Evolutionary conservation across 2,113 vertebrate species (phyloP).

Genomic region (Echinops telfairi): DNA sequence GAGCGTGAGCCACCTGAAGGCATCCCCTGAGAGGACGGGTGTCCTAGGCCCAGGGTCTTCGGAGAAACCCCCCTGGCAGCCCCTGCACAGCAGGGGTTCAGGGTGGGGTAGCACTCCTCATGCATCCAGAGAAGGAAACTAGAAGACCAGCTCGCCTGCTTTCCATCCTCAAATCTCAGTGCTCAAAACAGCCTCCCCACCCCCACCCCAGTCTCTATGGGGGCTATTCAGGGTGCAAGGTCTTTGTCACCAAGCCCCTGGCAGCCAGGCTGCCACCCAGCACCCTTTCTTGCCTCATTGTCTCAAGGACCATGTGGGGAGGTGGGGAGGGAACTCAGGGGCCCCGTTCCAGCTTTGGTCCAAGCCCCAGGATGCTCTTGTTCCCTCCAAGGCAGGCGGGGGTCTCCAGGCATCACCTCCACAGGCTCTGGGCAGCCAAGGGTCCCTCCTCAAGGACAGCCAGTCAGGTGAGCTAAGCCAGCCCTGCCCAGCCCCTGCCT

Average conservation of each 20-base stretch:
- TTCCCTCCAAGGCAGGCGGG: constrained; percentile 93
- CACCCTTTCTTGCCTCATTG: neutral
- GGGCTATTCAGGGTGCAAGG: neutral
- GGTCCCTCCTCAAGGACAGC: constrained; percentile 87
- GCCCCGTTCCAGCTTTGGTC: neutral
- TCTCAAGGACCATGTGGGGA: neutral
- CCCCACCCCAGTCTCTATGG: neutral
- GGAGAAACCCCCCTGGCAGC: neutral
- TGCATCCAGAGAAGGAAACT: neutral
- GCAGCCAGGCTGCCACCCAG: neutral
- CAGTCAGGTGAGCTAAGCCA: constrained; percentile 90
- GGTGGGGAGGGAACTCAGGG: neutral
- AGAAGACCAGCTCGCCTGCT: neutral
- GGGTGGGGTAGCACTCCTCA: neutral
- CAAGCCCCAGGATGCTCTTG: constrained; percentile 77
- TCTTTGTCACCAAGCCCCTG: neutral
- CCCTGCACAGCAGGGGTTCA: neutral
- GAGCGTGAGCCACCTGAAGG: neutral
- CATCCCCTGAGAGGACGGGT: neutral
- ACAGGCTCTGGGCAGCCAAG: constrained; percentile 90
- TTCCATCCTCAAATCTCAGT: neutral
- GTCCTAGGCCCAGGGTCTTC: neutral
- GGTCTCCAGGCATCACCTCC: constrained; percentile 91
- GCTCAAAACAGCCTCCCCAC: neutral
- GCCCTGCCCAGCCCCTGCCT: neutral